Evolutionary conservation across 30 jellyfish, hydroid and myxozoan species (phyloP).

Genomic region (Rhopilema esculentum): DNA sequence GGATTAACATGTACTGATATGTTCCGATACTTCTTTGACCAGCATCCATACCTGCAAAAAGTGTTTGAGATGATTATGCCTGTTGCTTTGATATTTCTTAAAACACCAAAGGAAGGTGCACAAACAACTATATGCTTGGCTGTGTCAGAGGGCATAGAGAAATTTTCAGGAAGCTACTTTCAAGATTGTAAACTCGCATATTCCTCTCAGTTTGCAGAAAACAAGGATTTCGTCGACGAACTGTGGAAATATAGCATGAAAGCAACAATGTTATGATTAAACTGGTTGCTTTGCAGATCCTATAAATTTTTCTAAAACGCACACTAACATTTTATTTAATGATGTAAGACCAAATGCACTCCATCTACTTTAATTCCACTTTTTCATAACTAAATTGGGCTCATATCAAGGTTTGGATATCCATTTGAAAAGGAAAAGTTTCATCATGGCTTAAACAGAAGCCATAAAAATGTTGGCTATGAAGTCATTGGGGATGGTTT

Average conservation of each 20-base stretch:
- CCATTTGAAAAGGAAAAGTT: too few relatives aligned
- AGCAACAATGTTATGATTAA: slow-evolving; percentile 16
- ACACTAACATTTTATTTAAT: too few relatives aligned
- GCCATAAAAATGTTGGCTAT: too few relatives aligned
- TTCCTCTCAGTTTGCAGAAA: slow-evolving; percentile 6
- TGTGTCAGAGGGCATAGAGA: slow-evolving; percentile 84
- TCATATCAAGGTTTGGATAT: too few relatives aligned
- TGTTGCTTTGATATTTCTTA: neutral
- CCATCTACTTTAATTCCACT: too few relatives aligned
- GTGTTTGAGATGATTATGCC: neutral
- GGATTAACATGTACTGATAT: slow-evolving; percentile 75
- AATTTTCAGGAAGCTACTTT: slow-evolving; percentile 75
- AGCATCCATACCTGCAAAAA: slow-evolving; percentile 6
- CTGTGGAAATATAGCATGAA: slow-evolving; percentile 64
- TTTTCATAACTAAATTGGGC: too few relatives aligned
- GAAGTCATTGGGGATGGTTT: too few relatives aligned
- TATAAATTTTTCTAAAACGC: too few relatives aligned
- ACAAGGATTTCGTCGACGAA: slow-evolving; percentile 38
- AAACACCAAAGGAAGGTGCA: slow-evolving; percentile 83
- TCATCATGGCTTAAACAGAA: too few relatives aligned
- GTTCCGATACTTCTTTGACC: neutral
- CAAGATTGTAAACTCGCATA: slow-evolving; percentile 60
- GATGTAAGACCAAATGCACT: too few relatives aligned
- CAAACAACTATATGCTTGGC: slow-evolving; percentile 90
- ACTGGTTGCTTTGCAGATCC: too few relatives aligned